phyloP scores from a whole-genome alignment of 2,113 vertebrate genomes.

The Ploceus nigricollis region DNA sequence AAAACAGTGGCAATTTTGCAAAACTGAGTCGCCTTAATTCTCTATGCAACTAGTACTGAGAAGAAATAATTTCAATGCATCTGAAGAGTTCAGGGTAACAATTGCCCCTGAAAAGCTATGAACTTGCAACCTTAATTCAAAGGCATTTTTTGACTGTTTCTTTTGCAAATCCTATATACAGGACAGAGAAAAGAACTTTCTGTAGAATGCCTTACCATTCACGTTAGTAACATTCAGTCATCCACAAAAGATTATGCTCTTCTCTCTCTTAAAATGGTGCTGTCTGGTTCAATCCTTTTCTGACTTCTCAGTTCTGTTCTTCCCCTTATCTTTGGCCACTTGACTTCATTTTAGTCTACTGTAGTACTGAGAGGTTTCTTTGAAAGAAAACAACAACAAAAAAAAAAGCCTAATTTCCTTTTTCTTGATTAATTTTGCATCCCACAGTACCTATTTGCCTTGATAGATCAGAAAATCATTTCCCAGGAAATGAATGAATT shows the following conservation, averaged over 20 bases:
- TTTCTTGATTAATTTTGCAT: constrained; percentile 50
- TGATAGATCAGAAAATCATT: constrained; percentile 50
- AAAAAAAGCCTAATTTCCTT: constrained; percentile 26
- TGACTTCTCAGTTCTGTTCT: not conserved
- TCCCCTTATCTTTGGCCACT: not conserved
- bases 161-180: not conserved
- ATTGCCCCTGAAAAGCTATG: not conserved
- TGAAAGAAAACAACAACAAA: not conserved
- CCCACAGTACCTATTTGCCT: constrained; percentile 38
- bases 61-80: not conserved
- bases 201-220: not conserved
- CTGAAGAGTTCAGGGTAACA: not conserved
- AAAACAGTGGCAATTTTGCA: not conserved
- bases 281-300: not conserved
- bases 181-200: not conserved
- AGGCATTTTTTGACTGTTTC: not conserved
- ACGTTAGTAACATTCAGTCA: not conserved
- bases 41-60: not conserved
- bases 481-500: constrained; percentile 14
- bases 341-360: not conserved
- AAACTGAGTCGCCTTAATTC: not conserved
- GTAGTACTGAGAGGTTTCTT: not conserved
- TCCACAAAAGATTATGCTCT: not conserved
- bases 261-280: not conserved
- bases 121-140: not conserved